Evolutionary conservation across 1,140 invertebrate species (phyloP).

Genomic region (Drosophila nigrodunni): DNA sequence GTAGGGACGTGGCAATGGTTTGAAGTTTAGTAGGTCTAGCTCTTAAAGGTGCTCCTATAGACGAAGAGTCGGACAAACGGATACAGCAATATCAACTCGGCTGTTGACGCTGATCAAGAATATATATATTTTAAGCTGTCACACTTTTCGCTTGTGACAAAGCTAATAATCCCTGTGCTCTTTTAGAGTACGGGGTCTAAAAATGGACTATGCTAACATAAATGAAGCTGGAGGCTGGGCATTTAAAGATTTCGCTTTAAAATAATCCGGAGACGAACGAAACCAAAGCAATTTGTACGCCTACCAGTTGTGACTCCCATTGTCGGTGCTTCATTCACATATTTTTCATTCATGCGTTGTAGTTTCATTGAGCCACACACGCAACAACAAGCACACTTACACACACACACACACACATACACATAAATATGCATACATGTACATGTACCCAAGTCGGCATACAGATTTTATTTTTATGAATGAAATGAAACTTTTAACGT

Average conservation of each 20-base stretch:
- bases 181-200: too few species aligned
- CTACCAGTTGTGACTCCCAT: slow-evolving; percentile 52
- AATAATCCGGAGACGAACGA: slow-evolving; percentile 36
- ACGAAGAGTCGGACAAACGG: too few species aligned
- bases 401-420: slow-evolving; percentile 24
- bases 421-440: slow-evolving; percentile 3
- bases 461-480: slow-evolving; percentile 71
- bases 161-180: too few species aligned
- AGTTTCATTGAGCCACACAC: slow-evolving; percentile 70
- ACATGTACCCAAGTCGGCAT: slow-evolving; percentile 17
- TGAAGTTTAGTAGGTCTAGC: too few species aligned
- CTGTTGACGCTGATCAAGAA: too few species aligned
- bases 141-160: too few species aligned
- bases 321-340: slow-evolving; percentile 64
- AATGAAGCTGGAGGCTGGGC: slow-evolving; percentile 15
- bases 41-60: too few species aligned
- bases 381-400: slow-evolving; percentile 9
- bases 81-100: too few species aligned
- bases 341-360: slow-evolving; percentile 75
- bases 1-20: too few species aligned
- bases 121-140: too few species aligned
- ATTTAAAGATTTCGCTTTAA: slow-evolving; percentile 70
- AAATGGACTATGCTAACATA: slow-evolving; percentile 34
- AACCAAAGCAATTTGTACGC: slow-evolving; percentile 73
- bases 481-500: slow-evolving; percentile 79